Evolutionary conservation across 2,888 invertebrate species (phyloP).

Genomic region (Limnephilus rhombicus): DNA sequence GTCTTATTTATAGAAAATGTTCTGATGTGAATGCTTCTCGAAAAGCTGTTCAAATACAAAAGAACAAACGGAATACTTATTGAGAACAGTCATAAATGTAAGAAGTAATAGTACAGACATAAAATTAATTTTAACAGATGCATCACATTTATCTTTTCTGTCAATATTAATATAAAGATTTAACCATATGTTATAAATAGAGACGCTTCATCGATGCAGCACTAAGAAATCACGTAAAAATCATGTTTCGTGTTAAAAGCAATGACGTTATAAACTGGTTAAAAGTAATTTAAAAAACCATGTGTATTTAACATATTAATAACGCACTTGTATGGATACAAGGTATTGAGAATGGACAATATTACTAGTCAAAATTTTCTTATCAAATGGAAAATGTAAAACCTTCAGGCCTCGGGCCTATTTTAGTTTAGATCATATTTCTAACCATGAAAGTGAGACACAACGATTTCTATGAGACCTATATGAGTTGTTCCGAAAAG

Average conservation of each 20-base stretch:
- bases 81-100: background rate
- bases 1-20: background rate
- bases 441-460: no score
- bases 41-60: conserved; percentile 1
- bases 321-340: no score
- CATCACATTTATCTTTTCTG: background rate
- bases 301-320: background rate
- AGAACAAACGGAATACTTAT: background rate
- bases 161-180: background rate
- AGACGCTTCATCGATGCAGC: background rate
- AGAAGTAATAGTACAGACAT: background rate
- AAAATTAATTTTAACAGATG: background rate
- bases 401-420: no score
- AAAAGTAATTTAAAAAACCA: background rate
- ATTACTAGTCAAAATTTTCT: no score
- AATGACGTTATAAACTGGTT: background rate
- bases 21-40: background rate
- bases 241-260: background rate
- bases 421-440: no score
- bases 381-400: no score
- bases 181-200: background rate
- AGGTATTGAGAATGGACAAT: no score
- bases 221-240: background rate
- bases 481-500: no score
- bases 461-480: no score